Evolutionary conservation across 2,797 vertebrate species (phyloP).

Genomic region (Lacerta bilineata): DNA sequence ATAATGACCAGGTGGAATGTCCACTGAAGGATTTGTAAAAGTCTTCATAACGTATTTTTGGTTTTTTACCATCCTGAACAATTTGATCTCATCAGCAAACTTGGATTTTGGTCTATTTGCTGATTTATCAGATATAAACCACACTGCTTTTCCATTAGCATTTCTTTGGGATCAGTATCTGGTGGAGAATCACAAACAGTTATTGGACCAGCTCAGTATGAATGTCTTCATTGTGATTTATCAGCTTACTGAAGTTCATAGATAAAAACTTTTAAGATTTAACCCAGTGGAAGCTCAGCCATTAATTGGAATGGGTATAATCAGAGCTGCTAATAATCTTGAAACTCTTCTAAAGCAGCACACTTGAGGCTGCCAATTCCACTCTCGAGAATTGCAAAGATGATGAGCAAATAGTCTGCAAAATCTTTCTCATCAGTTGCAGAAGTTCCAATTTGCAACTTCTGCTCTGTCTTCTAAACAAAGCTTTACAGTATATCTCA

Average conservation of each 20-base stretch:
- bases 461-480: constrained; percentile 20
- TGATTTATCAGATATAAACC: constrained; percentile 11
- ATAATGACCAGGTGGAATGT: not conserved
- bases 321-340: constrained; percentile 73
- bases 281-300: constrained; percentile 67
- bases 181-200: constrained; percentile 75
- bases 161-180: constrained; percentile 64
- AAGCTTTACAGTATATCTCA: constrained; percentile 34
- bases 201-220: constrained; percentile 57
- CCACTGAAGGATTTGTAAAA: too few species aligned
- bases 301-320: constrained; percentile 76
- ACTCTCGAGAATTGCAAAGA: constrained; percentile 54
- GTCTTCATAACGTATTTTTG: too few species aligned
- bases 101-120: constrained; percentile 27
- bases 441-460: constrained; percentile 37
- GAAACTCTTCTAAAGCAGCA: constrained; percentile 65
- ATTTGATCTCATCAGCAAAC: too few species aligned
- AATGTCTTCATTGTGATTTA: constrained; percentile 66
- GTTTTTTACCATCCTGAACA: too few species aligned
- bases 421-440: constrained; percentile 41
- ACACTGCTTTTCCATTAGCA: constrained; percentile 36
- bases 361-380: constrained; percentile 50
- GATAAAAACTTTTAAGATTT: constrained; percentile 75
- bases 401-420: constrained; percentile 55
- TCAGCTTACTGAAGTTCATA: constrained; percentile 64